Percentiles rank a stretch among this genome's conserved stretches.
Conservation (phyloP, 2,113 vertebrate genomes). For the Setophaga coronata region DNA sequence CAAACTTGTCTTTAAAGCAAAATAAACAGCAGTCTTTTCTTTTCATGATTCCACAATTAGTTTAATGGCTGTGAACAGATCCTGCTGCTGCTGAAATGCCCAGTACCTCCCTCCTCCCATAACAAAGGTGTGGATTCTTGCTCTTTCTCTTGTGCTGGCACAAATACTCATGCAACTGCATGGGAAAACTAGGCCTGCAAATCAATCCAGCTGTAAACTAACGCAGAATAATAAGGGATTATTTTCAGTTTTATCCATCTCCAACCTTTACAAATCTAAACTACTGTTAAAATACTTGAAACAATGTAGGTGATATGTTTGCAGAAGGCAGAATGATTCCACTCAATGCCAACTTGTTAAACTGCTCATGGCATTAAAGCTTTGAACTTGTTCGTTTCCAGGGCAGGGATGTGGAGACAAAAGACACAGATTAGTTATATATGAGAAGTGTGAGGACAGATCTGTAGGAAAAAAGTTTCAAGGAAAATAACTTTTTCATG, state of each 20-base stretch:
- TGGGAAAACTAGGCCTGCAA: background rate
- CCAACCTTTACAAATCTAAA: background rate
- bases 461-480: background rate
- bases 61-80: background rate
- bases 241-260: background rate
- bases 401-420: background rate
- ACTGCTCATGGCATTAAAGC: background rate
- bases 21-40: background rate
- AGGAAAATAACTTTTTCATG: background rate
- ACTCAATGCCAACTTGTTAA: background rate
- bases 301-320: rapidly evolving
- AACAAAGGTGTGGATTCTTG: background rate
- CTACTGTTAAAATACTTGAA: background rate
- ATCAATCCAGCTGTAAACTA: background rate
- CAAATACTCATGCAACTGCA: background rate
- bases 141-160: background rate
- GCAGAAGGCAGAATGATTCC: background rate
- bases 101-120: background rate
- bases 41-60: background rate
- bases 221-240: background rate
- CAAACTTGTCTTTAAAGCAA: background rate
- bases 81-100: background rate
- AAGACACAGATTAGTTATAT: background rate
- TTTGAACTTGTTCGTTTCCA: background rate
- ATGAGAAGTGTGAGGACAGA: background rate